Evolutionary conservation across 1,140 invertebrate genomes (phyloP).

Genomic region (Pentalonia nigronervosa): DNA sequence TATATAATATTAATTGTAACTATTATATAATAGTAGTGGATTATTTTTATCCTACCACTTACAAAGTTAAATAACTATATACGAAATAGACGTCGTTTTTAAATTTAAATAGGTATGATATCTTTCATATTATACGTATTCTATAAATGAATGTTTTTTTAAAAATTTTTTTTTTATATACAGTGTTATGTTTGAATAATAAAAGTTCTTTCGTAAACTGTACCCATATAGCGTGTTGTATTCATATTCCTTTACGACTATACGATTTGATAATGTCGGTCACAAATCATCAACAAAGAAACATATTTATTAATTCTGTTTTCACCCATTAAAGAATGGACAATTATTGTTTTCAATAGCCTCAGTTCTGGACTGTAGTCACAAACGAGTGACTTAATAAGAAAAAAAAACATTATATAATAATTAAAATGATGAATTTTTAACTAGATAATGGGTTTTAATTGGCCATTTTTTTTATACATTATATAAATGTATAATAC

Average conservation of each 20-base stretch:
- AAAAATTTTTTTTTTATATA: neutral
- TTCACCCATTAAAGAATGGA: neutral
- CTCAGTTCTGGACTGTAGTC: neutral
- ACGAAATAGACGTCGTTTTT: neutral
- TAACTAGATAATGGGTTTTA: neutral
- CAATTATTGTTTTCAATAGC: neutral
- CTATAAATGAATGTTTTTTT: neutral
- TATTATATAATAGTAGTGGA: neutral
- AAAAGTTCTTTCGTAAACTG: neutral
- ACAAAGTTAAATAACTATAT: neutral
- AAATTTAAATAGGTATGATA: neutral
- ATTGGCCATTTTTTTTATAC: neutral
- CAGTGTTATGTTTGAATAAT: neutral
- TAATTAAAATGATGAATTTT: slow-evolving; percentile 19
- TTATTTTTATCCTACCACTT: neutral
- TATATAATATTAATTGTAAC: neutral
- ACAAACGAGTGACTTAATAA: neutral
- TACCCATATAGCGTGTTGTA: neutral
- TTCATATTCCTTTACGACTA: neutral
- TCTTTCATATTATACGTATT: neutral
- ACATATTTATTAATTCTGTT: neutral
- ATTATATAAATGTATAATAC: neutral
- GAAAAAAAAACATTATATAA: neutral
- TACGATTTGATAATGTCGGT: neutral
- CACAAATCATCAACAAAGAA: neutral